These are phyloP conservation scores for Lasioglossum pauxillum DNA, from an alignment of 2,888 invertebrate genomes.

Conservation along the genomic window DNA sequence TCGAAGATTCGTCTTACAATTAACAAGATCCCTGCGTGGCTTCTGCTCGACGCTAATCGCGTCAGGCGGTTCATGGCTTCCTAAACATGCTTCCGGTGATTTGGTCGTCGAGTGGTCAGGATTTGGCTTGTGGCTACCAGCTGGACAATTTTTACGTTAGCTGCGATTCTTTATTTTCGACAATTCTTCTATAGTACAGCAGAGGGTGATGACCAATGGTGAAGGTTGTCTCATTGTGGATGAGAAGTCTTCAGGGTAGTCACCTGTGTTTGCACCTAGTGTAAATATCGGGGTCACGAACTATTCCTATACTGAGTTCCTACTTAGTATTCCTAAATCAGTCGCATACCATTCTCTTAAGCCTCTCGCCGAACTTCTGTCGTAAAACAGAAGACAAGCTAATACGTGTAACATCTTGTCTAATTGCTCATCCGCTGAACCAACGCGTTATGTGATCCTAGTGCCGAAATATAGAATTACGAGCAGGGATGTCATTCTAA, in stretches of 20 bases:
- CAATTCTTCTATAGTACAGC: too few species aligned
- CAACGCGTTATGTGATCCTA: background rate
- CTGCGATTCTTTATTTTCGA: too few species aligned
- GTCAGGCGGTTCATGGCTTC: constrained; percentile 37
- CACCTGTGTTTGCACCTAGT: too few species aligned
- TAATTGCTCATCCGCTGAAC: background rate
- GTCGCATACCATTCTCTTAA: too few species aligned
- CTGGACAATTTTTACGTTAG: background rate
- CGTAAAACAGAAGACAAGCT: background rate
- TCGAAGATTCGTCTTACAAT: constrained; percentile 16
- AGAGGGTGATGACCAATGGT: too few species aligned
- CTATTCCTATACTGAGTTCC: too few species aligned
- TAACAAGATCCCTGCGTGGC: constrained; percentile 22
- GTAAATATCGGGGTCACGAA: too few species aligned
- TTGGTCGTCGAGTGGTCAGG: background rate
- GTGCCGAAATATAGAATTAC: constrained; percentile 4
- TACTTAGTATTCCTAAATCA: too few species aligned
- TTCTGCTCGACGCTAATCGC: background rate
- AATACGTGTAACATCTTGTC: background rate
- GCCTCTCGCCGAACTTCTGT: too few species aligned
- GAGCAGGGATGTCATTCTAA: background rate
- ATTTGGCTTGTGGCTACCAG: background rate
- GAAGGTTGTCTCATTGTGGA: too few species aligned
- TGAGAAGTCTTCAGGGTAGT: too few species aligned
- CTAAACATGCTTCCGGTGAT: constrained; percentile 6